Conservation (phyloP, 2,797 vertebrate species). For the Rhabdomys pumilio region DNA sequence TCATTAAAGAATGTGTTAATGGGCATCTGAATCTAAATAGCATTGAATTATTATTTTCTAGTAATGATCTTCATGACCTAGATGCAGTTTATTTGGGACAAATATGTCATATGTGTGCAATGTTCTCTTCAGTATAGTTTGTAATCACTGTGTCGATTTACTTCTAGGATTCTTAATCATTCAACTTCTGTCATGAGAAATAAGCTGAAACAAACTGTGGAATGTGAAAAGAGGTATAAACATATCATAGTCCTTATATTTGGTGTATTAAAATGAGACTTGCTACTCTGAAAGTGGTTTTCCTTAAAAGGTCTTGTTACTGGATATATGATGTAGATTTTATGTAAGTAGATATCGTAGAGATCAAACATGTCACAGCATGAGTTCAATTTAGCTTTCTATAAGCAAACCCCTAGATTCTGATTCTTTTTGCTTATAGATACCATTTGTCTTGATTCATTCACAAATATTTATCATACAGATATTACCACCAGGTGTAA, state of each 20-base stretch:
- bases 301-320: background rate
- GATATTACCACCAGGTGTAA: background rate
- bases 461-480: slow-evolving; percentile 16
- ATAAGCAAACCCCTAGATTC: background rate
- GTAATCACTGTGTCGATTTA: slow-evolving; percentile 67
- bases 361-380: background rate
- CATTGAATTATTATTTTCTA: slow-evolving; percentile 72
- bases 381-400: slow-evolving; percentile 32
- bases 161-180: slow-evolving; percentile 94
- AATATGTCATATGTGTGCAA: slow-evolving; percentile 28
- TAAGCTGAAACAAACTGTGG: slow-evolving; percentile 93
- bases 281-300: slow-evolving; percentile 55
- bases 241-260: slow-evolving; percentile 65
- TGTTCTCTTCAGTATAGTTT: slow-evolving; percentile 65
- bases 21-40: slow-evolving; percentile 50
- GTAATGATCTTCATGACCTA: slow-evolving; percentile 65
- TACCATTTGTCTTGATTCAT: slow-evolving; percentile 38
- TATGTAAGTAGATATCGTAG: slow-evolving; percentile 50
- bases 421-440: background rate
- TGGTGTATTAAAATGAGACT: slow-evolving; percentile 61
- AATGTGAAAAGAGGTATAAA: slow-evolving; percentile 93
- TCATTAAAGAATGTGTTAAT: slow-evolving; percentile 11
- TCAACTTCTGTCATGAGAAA: slow-evolving; percentile 93
- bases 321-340: slow-evolving; percentile 20
- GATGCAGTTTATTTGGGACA: slow-evolving; percentile 65